phyloP scores from a whole-genome alignment of 2,888 invertebrate species.

The Tridacna crocea region DNA sequence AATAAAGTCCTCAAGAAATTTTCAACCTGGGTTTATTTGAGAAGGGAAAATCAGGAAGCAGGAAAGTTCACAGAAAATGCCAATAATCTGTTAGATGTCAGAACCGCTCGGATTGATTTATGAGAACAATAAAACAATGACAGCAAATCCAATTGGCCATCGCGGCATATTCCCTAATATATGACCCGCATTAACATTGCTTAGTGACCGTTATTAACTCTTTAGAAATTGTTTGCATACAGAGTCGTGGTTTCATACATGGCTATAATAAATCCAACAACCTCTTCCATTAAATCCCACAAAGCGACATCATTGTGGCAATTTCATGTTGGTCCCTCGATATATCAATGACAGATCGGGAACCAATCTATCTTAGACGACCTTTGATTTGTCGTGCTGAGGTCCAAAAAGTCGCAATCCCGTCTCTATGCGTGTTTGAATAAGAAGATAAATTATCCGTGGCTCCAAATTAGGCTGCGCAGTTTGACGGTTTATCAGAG shows the following conservation, averaged over 20 bases:
- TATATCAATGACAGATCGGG: slow-evolving; percentile 32
- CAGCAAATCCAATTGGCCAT: slow-evolving; percentile 22
- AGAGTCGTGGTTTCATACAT: slow-evolving; percentile 20
- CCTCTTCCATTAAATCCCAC: slow-evolving; percentile 23
- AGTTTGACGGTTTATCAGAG: slow-evolving; percentile 32
- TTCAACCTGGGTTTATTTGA: too few relatives aligned
- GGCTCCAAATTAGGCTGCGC: slow-evolving; percentile 36
- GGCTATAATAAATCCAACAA: slow-evolving; percentile 27
- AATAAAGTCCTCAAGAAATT: too few relatives aligned
- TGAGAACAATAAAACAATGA: slow-evolving; percentile 27
- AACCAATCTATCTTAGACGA: slow-evolving; percentile 26
- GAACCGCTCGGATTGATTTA: slow-evolving; percentile 14
- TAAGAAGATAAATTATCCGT: slow-evolving; percentile 28
- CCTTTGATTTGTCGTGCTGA: slow-evolving; percentile 35
- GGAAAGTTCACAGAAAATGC: background rate
- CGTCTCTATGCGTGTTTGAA: slow-evolving; percentile 25
- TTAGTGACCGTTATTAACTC: slow-evolving; percentile 32
- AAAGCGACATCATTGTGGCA: slow-evolving; percentile 24
- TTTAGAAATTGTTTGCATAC: slow-evolving; percentile 30
- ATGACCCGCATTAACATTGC: slow-evolving; percentile 30
- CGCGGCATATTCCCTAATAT: slow-evolving; percentile 5
- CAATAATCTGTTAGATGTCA: slow-evolving; percentile 26
- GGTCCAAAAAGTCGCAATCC: slow-evolving; percentile 28
- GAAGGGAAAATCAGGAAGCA: background rate
- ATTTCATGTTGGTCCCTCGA: slow-evolving; percentile 20